Evolutionary conservation across 2,113 vertebrate genomes (phyloP), one percentile per base, ranked within the genome.

Genomic region (Channa maculata): DNA sequence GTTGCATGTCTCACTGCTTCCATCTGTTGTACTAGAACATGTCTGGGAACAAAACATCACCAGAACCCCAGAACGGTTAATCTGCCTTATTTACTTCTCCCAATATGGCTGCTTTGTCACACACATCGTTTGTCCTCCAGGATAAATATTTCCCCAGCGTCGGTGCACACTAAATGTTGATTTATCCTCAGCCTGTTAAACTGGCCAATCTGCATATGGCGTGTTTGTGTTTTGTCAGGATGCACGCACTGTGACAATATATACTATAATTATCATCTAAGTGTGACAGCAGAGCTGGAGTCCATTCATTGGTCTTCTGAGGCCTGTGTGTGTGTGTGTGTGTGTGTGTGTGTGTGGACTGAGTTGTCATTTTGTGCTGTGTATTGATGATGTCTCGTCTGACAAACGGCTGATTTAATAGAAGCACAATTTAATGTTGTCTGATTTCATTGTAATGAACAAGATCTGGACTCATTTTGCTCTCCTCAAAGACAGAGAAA

Each of bases 81-180:
- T 91, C 91, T 89, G 86, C 88, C 90, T 93, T 90, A 91, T 91
- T 92, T 88, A 86, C 89, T 88, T 86, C 68, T 85, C 89, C 89
- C 88, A 91, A 81, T 91, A 90, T 90, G 91, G 89, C 88, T 80
- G 79, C 89, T 88, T 86, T 88, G 87, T 86, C 85, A 83, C 87
- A 84, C 86, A 88, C 78, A 63, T 80, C 75, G 79, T 90, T 88
- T 84, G 85, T 91, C 89, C 87, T 89, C 76, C 80, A 84, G 87
- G 86, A 91, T 90, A 93, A 91, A 92, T 91, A 92, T 92, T 91
- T 90, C 85, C 84, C 81, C 71, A 70, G 71, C 59, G 75, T 80
- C 72, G 73, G 72, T 79, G 82, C 68, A 64, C 79, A 84, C 83
- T 91, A 89, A 90, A 87, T 90, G 88, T 89, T 90, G 91, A 90